phyloP scores from a whole-genome alignment of 2,113 vertebrate genomes.

The Aldabrachelys gigantea region DNA sequence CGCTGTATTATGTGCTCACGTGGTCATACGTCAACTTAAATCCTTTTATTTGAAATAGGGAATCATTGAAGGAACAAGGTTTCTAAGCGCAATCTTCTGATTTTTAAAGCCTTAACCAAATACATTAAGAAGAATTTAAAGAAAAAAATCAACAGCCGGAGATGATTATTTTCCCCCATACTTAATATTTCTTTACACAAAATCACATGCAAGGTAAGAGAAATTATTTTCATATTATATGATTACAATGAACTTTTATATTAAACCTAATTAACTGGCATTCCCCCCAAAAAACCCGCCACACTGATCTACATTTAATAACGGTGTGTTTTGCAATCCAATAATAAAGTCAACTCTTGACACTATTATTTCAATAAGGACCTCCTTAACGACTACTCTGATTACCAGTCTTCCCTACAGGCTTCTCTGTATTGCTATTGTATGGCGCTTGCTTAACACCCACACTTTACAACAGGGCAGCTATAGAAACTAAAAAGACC shows the following conservation, averaged over 20 bases:
- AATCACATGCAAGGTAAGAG: constrained; percentile 61
- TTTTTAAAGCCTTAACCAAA: constrained; percentile 66
- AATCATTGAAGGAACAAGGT: constrained; percentile 91
- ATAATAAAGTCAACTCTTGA: constrained; percentile 62
- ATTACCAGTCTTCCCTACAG: constrained; percentile 70
- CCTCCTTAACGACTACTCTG: constrained; percentile 63
- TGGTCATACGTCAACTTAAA: constrained; percentile 98
- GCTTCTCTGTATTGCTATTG: constrained; percentile 73
- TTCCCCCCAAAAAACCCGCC: constrained; percentile 28
- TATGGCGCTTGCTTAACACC: constrained; percentile 81
- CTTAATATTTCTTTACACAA: constrained; percentile 61
- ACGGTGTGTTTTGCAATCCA: constrained; percentile 4
- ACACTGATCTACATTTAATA: not conserved
- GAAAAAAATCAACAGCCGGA: constrained; percentile 10
- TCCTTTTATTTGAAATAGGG: constrained; percentile 95
- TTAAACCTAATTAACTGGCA: constrained; percentile 15
- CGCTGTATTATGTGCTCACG: constrained; percentile 94
- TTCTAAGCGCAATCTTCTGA: constrained; percentile 75
- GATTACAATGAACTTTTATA: constrained; percentile 56
- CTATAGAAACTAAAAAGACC: constrained; percentile 81
- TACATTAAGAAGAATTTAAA: constrained; percentile 62
- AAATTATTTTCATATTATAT: constrained; percentile 21
- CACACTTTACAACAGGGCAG: constrained; percentile 77
- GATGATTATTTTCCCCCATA: constrained; percentile 38
- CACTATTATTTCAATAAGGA: constrained; percentile 61